Conservation (phyloP, 1,140 invertebrate species). For the Drosophila auraria region DNA sequence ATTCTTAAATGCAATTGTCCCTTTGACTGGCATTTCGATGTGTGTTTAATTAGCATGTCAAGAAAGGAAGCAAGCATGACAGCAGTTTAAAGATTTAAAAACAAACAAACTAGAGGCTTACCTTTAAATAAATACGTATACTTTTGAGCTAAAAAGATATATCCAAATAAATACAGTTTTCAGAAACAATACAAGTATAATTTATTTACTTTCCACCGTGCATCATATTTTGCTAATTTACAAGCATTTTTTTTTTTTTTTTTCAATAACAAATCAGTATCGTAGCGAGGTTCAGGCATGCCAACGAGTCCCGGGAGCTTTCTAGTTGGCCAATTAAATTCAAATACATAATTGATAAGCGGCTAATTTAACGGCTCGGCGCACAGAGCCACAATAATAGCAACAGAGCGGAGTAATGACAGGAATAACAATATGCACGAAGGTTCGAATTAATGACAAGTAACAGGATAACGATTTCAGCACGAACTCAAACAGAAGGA, state of each 20-base stretch:
- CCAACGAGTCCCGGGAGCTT: constrained; percentile 32
- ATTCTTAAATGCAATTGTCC: constrained; percentile 1
- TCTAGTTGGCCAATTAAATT: constrained; percentile 70
- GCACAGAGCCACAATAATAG: constrained; percentile 45
- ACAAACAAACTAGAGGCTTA: too few species aligned
- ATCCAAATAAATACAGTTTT: too few species aligned
- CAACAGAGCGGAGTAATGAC: constrained; percentile 39
- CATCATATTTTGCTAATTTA: constrained; percentile 18
- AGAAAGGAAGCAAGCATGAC: neutral
- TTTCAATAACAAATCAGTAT: constrained; percentile 22
- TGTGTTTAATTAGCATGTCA: constrained; percentile 1
- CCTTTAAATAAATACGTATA: too few species aligned
- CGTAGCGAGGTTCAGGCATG: constrained; percentile 5
- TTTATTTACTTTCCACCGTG: constrained; percentile 18
- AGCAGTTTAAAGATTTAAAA: neutral
- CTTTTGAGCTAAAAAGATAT: too few species aligned
- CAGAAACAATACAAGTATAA: neutral
- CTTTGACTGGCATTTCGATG: neutral
- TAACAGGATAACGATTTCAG: constrained; percentile 78
- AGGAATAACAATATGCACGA: constrained; percentile 45
- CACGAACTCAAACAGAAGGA: constrained; percentile 61
- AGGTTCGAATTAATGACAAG: constrained; percentile 72
- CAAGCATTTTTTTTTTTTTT: constrained; percentile 2
- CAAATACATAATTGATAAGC: constrained; percentile 77
- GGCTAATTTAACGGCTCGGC: constrained; percentile 71